phyloP scores from a whole-genome alignment of 2,113 vertebrate species.

The Salvelinus alpinus region DNA sequence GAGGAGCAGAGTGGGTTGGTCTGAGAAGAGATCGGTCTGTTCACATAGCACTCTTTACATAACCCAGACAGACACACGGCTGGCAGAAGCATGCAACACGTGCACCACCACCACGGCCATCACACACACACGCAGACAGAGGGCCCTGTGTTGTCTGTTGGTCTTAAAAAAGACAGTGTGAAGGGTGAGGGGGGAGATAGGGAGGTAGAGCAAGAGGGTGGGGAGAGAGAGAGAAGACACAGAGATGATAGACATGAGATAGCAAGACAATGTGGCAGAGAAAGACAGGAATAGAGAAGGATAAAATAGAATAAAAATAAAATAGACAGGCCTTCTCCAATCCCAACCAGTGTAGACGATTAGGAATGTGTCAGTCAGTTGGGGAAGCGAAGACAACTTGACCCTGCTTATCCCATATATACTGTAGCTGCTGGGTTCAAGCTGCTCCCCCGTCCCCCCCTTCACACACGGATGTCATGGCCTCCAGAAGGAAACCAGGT shows the following conservation, averaged over 20 bases:
- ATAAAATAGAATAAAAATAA: too few relatives aligned
- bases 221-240: neutral
- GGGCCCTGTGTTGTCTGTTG: neutral
- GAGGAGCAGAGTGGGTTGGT: conserved; percentile 22
- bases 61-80: conserved; percentile 7
- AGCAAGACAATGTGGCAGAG: too few relatives aligned
- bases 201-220: neutral
- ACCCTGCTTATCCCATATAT: too few relatives aligned
- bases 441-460: neutral
- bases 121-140: neutral
- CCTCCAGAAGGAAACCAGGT: conserved; percentile 58
- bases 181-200: neutral
- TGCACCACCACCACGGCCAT: neutral
- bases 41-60: conserved; percentile 24
- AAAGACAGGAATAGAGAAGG: too few relatives aligned
- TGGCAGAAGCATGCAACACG: neutral
- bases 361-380: too few relatives aligned
- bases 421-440: too few relatives aligned
- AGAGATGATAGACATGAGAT: too few relatives aligned
- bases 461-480: conserved; percentile 65
- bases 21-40: conserved; percentile 27
- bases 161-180: neutral
- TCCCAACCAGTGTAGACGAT: too few relatives aligned
- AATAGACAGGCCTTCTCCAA: too few relatives aligned
- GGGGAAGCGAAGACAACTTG: too few relatives aligned